Base-by-base conservation (phyloP, 2,113 vertebrate genomes). In the Rhinichthys klamathensis region DNA sequence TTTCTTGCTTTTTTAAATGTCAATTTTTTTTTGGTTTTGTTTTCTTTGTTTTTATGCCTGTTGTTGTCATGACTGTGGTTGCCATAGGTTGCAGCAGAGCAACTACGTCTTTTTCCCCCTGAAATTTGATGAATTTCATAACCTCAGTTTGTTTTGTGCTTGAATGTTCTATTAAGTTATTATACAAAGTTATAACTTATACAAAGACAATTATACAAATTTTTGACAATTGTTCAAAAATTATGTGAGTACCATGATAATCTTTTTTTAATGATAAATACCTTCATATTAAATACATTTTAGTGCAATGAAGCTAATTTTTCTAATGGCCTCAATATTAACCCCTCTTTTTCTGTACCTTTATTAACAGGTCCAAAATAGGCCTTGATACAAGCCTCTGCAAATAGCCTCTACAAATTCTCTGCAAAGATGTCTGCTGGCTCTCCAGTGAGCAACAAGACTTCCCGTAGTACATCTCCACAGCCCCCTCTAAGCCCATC, bases 371-470 rank as follows among this genome's bases (percentile, higher is more conserved):
- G 41, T 79, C 56, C 16, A 77, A 84, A 35, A 81, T 18, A 72
- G 63, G 58, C 54, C 54, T 32, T 65, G 30, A 80, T 61, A 49
- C 38, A 51, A 63, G 63, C 49, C n/a, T 44, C 76, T 18, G 18
- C 54, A 74, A 77, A 35, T 35, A 83, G 25, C 56, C 10, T 83
- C 80, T 58, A 60, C 69, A 21, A 84, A 77, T 76, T 41, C 21
- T 54, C 10, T 49, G n/a, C 54, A 58, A 58, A 87, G 13, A 92
- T 93, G 93, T 88, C 91, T 70, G 23, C 77, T 74, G 88, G 89
- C 56, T 90, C 88, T 80, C 61, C 84, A 82, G 56, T 89, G 75
- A 84, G 82, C 18, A 92, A 84, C 76, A 90, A 79, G 77, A 49
- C 88, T 58, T 80, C 90, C 23, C 67, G 70, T 46, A 69, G 27